Percentiles rank a stretch among this genome's conserved stretches.
Conservation (phyloP, 2,113 vertebrate species). For the Polypterus bichir region DNA sequence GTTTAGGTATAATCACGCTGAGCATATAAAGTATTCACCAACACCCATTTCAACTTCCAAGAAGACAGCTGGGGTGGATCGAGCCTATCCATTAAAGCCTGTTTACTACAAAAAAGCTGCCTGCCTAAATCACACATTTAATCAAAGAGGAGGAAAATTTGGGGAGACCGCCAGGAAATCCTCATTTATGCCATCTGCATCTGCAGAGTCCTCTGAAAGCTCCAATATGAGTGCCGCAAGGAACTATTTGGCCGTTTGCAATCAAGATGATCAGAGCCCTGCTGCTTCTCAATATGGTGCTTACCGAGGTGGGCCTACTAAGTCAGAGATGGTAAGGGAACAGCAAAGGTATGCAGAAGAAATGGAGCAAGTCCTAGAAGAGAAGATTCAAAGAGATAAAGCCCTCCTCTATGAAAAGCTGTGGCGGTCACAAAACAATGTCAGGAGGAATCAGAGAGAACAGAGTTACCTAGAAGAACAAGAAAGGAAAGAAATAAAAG, state of each 20-base stretch:
- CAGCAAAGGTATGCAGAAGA: slow-evolving; percentile 35
- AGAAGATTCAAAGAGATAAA: slow-evolving; percentile 55
- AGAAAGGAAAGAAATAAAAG: no score
- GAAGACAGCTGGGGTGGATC: slow-evolving; percentile 38
- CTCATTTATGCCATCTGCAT: slow-evolving; percentile 12
- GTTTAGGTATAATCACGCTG: neutral
- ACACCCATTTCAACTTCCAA: slow-evolving; percentile 19
- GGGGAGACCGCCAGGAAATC: slow-evolving; percentile 11
- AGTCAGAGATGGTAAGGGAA: neutral
- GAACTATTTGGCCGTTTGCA: slow-evolving; percentile 5
- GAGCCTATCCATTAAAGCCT: slow-evolving; percentile 56
- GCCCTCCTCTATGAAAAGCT: slow-evolving; percentile 56
- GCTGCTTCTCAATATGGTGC: slow-evolving; percentile 2
- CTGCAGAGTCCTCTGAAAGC: neutral
- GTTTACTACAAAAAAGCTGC: slow-evolving; percentile 37
- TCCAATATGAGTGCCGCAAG: slow-evolving; percentile 16
- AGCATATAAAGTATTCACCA: slow-evolving; percentile 5
- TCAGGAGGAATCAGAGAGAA: slow-evolving; percentile 50
- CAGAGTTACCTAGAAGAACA: slow-evolving; percentile 20
- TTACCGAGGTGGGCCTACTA: slow-evolving; percentile 3
- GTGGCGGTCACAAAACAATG: slow-evolving; percentile 39
- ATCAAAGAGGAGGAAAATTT: no score
- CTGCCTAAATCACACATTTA: slow-evolving; percentile 10
- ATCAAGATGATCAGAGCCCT: slow-evolving; percentile 5
- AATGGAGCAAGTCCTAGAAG: slow-evolving; percentile 29